phyloP scores from a whole-genome alignment of 2,888 invertebrate genomes.

The Megaustenia siamemsis region DNA sequence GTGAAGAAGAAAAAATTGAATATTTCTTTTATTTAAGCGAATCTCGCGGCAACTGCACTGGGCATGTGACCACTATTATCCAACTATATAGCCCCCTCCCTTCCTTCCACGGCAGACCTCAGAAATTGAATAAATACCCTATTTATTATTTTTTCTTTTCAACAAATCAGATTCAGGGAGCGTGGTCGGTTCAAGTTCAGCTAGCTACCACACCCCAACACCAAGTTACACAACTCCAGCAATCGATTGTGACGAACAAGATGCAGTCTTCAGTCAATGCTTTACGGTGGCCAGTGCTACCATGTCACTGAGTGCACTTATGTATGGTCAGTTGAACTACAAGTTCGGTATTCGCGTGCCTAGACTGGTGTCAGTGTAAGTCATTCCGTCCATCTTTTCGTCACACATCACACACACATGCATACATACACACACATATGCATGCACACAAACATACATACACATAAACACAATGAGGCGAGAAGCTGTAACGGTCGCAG shows the following conservation, averaged over 20 bases:
- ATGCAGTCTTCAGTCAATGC: slow-evolving; percentile 45
- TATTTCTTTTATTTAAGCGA: too few relatives aligned
- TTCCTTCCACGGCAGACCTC: too few relatives aligned
- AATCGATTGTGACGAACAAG: slow-evolving; percentile 37
- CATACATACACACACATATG: too few relatives aligned
- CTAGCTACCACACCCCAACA: background rate
- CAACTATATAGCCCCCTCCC: too few relatives aligned
- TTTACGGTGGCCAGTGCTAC: slow-evolving; percentile 44
- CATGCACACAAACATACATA: too few relatives aligned
- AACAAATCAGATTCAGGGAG: background rate
- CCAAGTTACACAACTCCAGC: too few relatives aligned
- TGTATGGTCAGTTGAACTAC: slow-evolving; percentile 44
- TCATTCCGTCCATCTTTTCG: background rate
- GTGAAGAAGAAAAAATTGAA: too few relatives aligned
- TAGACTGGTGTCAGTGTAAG: slow-evolving; percentile 19
- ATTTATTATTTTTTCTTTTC: background rate
- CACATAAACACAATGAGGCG: too few relatives aligned
- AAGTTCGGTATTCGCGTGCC: slow-evolving; percentile 45
- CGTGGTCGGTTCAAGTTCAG: background rate
- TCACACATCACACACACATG: background rate
- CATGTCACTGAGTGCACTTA: slow-evolving; percentile 44
- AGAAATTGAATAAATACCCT: background rate
- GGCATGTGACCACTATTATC: too few relatives aligned
- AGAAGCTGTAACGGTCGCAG: too few relatives aligned
- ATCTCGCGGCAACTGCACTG: too few relatives aligned